Evolutionary conservation across 2,797 vertebrate species (phyloP), one percentile per base, ranked within the genome.

Genomic region (Sebastes matsubarae): DNA sequence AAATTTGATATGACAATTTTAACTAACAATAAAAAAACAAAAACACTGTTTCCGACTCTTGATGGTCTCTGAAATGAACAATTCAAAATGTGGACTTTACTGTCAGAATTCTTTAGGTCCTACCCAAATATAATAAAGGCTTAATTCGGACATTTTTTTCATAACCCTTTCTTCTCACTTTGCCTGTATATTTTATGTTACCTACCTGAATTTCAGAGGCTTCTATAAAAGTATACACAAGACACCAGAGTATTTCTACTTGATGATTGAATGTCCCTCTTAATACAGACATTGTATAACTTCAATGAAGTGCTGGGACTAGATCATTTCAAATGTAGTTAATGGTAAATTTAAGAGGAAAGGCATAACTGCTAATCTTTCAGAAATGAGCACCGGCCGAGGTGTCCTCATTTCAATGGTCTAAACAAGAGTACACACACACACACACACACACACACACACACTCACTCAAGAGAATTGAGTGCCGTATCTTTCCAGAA

Each of bases 401-500:
- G 22, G 38, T 80, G 57, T 77, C 77, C 10, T 59, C 42, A 64
- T 58, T 75, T 64, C 71, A 76, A 27, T 63, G 24, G 13, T 67
- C 18, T n/a, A 57, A 77, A 54, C 69, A 75, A 64, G 34, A 70
- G 20, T 14, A 46, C 36, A 58, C 16, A 66, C 63, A 14, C 34
- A 59, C 79, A 42, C 34, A 57, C 22, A 68, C 67, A 57, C 22
- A 68, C 66, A 52, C 79, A 46, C 34, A 57, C 22, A 68, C 67
- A 54, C 61, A 55, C 25, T 10, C 42, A 64, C 81, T n/a, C 66
- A 54, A 8, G 77, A 82, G 72, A 42, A 64, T 8, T 32, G 34
- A 54, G 36, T 50, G 73, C 57, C 22, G 24, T 54, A 58, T 80
- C 25, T 73, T 83, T 70, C 54, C 64, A 72, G 22, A 72, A 59